These are phyloP conservation scores for Erinaceus europaeus DNA, from an alignment of 2,113 vertebrate species.

Conservation along the genomic window DNA sequence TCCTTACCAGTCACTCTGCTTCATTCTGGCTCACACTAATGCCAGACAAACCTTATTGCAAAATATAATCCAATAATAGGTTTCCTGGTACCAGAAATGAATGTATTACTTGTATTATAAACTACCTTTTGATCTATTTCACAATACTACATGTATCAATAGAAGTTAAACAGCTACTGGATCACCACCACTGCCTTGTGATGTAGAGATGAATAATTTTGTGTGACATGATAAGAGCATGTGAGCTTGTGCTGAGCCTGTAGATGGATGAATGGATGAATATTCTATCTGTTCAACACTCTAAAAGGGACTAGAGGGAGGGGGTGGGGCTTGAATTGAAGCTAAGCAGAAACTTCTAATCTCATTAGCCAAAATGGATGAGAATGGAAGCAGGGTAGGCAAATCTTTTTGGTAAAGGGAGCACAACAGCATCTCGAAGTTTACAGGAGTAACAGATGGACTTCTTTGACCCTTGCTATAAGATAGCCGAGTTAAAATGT, in stretches of 20 bases:
- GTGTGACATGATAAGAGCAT: neutral
- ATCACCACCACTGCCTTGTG: neutral
- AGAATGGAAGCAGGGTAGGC: slow-evolving; percentile 49
- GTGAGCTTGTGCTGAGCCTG: neutral
- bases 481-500: slow-evolving; percentile 78
- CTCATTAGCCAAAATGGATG: slow-evolving; percentile 62
- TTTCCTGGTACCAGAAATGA: neutral
- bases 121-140: neutral
- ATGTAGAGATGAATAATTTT: neutral
- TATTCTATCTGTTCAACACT: neutral
- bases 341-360: neutral
- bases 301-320: neutral
- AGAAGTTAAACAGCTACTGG: neutral
- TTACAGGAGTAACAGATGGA: slow-evolving; percentile 60
- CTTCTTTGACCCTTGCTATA: slow-evolving; percentile 68
- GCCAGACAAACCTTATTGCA: slow-evolving; percentile 27
- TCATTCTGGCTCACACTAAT: slow-evolving; percentile 26
- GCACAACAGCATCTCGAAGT: slow-evolving; percentile 61
- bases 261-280: neutral
- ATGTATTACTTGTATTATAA: neutral
- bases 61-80: slow-evolving; percentile 14
- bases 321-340: neutral
- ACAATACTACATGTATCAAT: neutral
- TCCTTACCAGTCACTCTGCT: slow-evolving; percentile 53
- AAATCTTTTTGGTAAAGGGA: slow-evolving; percentile 40